These are phyloP conservation scores for Augochlora pura DNA, from an alignment of 1,140 invertebrate species.

Conservation along the genomic window DNA sequence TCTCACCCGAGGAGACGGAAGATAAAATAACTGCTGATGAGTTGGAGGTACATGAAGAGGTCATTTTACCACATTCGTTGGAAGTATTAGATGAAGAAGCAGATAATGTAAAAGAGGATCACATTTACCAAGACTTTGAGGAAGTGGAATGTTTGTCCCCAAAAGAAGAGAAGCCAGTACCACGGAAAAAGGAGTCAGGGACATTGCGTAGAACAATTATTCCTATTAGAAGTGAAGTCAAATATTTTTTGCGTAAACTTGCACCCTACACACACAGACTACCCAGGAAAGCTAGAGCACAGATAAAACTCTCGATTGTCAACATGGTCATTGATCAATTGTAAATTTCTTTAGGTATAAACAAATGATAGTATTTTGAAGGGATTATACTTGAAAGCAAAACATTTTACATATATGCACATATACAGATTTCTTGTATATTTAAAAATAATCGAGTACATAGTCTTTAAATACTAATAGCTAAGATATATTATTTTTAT, in stretches of 20 bases:
- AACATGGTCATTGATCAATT: slow-evolving; percentile 77
- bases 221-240: slow-evolving; percentile 74
- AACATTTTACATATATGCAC: slow-evolving; percentile 1
- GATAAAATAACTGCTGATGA: slow-evolving; percentile 10
- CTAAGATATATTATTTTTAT: slow-evolving; percentile 47
- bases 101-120: slow-evolving; percentile 44
- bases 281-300: slow-evolving; percentile 73
- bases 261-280: slow-evolving; percentile 73
- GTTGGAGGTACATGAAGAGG: slow-evolving; percentile 38
- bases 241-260: slow-evolving; percentile 72
- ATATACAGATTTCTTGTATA: slow-evolving; percentile 14
- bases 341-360: slow-evolving; percentile 55
- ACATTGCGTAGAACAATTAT: slow-evolving; percentile 72
- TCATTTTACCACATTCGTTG: slow-evolving; percentile 35
- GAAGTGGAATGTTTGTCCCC: slow-evolving; percentile 25
- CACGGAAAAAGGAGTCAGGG: slow-evolving; percentile 43
- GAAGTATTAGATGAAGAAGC: slow-evolving; percentile 36
- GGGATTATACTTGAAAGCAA: slow-evolving; percentile 15
- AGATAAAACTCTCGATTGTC: slow-evolving; percentile 75
- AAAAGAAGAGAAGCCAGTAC: slow-evolving; percentile 26
- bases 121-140: slow-evolving; percentile 46
- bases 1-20: slow-evolving; percentile 42
- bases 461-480: slow-evolving; percentile 10
- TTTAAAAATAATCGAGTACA: slow-evolving; percentile 9
- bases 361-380: slow-evolving; percentile 42